These are phyloP conservation scores for Calidris pugnax DNA, from an alignment of 2,113 vertebrate species.

Conservation along the genomic window DNA sequence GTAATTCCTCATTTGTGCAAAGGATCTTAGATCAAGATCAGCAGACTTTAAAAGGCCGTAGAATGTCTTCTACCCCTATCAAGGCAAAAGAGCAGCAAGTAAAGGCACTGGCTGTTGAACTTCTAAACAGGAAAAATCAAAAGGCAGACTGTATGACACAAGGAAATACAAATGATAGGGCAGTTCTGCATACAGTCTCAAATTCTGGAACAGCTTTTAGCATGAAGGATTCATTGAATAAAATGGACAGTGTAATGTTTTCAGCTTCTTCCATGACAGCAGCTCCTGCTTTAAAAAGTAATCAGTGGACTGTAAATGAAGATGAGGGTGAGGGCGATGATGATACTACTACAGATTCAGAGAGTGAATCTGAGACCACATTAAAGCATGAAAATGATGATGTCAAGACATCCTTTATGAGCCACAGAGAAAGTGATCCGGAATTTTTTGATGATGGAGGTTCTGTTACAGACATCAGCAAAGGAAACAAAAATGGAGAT, in stretches of 20 bases:
- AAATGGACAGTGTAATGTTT: neutral
- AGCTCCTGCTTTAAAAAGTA: neutral
- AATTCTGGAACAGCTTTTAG: neutral
- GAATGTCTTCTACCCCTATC: conserved; percentile 92
- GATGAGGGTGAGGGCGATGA: neutral
- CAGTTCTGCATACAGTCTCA: neutral
- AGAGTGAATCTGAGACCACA: conserved; percentile 67
- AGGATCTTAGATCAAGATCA: conserved; percentile 87
- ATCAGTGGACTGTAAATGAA: conserved; percentile 14
- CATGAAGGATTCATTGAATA: neutral
- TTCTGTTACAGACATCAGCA: conserved; percentile 67
- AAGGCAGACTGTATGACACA: neutral
- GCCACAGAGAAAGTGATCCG: conserved; percentile 25
- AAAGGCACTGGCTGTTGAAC: neutral
- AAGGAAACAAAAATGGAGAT: conserved; percentile 52
- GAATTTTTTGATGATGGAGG: conserved; percentile 56
- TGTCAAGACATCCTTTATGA: neutral
- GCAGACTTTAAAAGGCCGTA: conserved; percentile 63
- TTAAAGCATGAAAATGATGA: conserved; percentile 1
- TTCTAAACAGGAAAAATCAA: neutral
- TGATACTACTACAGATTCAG: conserved; percentile 60
- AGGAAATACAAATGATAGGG: neutral
- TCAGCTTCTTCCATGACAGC: neutral
- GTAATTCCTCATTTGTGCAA: conserved; percentile 92
- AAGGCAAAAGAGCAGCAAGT: conserved; percentile 73